These are phyloP conservation scores for Lordiphosa clarofinis DNA, from an alignment of 1,140 invertebrate genomes.

Conservation along the genomic window DNA sequence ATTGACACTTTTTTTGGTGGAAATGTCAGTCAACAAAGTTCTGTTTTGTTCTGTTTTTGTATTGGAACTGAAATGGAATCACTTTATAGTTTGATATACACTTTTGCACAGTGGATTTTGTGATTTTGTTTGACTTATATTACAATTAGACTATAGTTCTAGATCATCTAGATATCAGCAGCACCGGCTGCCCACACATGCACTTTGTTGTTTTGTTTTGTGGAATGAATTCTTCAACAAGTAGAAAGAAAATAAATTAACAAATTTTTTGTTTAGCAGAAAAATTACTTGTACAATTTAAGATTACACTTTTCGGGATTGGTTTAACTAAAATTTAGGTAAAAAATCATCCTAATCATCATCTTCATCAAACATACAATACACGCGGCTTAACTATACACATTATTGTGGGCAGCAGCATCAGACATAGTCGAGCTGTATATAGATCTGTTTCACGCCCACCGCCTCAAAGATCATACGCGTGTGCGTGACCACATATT, in stretches of 20 bases:
- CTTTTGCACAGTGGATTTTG: slow-evolving; percentile 31
- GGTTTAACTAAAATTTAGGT: slow-evolving; percentile 47
- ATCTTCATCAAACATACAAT: slow-evolving; percentile 24
- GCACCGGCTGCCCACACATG: slow-evolving; percentile 40
- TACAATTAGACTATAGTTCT: slow-evolving; percentile 65
- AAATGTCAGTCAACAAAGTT: slow-evolving; percentile 54
- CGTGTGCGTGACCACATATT: slow-evolving; percentile 94
- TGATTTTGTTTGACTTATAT: slow-evolving; percentile 33
- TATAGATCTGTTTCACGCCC: slow-evolving; percentile 93
- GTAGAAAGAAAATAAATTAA: slow-evolving; percentile 62
- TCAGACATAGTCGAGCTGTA: slow-evolving; percentile 93
- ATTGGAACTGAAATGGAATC: slow-evolving; percentile 39
- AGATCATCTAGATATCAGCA: slow-evolving; percentile 21
- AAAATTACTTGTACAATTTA: slow-evolving; percentile 30
- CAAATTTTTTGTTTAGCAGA: slow-evolving; percentile 28
- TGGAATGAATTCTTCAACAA: slow-evolving; percentile 68
- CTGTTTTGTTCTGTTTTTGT: slow-evolving; percentile 41
- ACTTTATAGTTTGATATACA: slow-evolving; percentile 16
- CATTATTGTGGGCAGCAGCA: slow-evolving; percentile 17
- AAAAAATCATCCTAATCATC: slow-evolving; percentile 35
- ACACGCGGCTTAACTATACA: slow-evolving; percentile 37
- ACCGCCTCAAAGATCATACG: slow-evolving; percentile 95
- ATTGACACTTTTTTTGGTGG: slow-evolving; percentile 23
- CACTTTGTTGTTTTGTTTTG: slow-evolving; percentile 20
- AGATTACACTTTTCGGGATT: slow-evolving; percentile 38